Base-by-base conservation (phyloP, 2,113 vertebrate genomes). In the Corapipo altera region DNA sequence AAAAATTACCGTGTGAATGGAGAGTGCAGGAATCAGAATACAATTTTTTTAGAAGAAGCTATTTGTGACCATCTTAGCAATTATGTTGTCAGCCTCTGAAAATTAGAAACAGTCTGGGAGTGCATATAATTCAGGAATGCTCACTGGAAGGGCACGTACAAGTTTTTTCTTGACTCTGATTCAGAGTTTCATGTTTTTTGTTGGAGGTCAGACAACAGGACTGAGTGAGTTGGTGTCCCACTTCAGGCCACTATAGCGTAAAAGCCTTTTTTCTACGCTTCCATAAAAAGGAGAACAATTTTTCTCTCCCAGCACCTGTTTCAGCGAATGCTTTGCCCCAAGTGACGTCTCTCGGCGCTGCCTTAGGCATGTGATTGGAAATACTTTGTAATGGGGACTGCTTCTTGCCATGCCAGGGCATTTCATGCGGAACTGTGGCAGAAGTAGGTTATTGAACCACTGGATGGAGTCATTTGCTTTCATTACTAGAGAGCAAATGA, bases 41-140 rank as follows among this genome's bases (percentile, higher is more conserved):
- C 19, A 6, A 2, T 28, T 67, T 66, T 55, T 78, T 76, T 49
- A 69, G 77, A 52, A 41, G 80, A 70, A 74, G 61, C 85, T 96
- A 83, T 94, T 96, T 96, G 75, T 92, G 92, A 88, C 75, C 69
- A 77, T 92, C 79, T 88, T 71, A 69, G 78, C 59, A 71, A 59
- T 96, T 88, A 59, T 49, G 73, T 74, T 96, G 93, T 96, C 93
- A 96, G 88, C 46, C 55, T 96, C 43, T 94, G 77, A 94, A 94
- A 93, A 92, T 84, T 74, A 89, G 88, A 88, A 94, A 24, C 89
- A 43, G 80, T 84, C 75, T 88, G 75, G 35, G 89, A 95, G 78
- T 10, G 21, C 66, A 88, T 89, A 20, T 79, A 76, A 76, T 79
- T 88, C 43, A 77, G 89, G 93, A 90, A 86, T 81, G 82, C 88